Conservation (phyloP, 2,113 vertebrate species). For the Puma concolor region DNA sequence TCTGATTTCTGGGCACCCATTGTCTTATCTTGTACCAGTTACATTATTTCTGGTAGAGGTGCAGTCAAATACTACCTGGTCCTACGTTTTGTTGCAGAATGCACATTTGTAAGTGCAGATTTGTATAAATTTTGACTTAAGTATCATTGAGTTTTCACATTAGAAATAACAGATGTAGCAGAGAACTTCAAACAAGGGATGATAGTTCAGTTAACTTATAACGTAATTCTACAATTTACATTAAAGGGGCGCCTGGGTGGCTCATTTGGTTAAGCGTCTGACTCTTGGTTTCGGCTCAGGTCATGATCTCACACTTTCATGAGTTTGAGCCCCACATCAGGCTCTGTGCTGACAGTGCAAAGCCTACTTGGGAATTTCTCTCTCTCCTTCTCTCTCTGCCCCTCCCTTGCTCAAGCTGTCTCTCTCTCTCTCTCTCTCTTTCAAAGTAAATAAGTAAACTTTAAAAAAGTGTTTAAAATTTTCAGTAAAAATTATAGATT, state of each 20-base stretch:
- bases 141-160: background rate
- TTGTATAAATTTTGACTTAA: background rate
- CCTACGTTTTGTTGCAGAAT: background rate
- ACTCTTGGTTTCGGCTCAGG: no score
- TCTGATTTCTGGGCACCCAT: background rate
- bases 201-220: background rate
- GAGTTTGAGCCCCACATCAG: no score
- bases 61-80: background rate
- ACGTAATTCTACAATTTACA: background rate
- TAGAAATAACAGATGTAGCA: background rate
- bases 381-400: no score
- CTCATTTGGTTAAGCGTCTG: no score
- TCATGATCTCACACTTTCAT: no score
- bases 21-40: background rate
- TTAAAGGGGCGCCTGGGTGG: no score
- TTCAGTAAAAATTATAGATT: background rate
- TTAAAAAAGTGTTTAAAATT: background rate
- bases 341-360: no score
- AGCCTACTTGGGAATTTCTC: no score
- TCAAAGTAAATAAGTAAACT: no score
- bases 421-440: no score
- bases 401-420: no score
- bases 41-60: background rate
- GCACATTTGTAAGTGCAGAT: background rate
- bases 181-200: background rate